Conservation (phyloP, 2,888 invertebrate genomes). For the Epirrhoe alternata region DNA sequence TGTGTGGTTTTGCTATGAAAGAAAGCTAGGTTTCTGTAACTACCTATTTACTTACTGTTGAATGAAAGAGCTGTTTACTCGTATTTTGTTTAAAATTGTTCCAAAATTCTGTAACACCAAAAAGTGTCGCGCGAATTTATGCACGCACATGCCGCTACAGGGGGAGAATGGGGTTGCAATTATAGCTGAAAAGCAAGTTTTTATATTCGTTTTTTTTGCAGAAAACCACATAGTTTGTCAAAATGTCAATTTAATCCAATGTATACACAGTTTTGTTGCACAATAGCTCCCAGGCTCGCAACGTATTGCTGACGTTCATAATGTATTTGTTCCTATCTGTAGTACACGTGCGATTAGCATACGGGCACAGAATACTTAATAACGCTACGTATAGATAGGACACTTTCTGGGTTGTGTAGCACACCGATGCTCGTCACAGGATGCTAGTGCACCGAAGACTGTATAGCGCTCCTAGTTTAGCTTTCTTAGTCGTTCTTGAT, state of each 20-base stretch:
- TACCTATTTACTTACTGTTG: neutral
- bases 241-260: too few species aligned
- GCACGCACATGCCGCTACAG: slow-evolving; percentile 21
- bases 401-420: too few species aligned
- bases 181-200: slow-evolving; percentile 34
- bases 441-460: too few species aligned
- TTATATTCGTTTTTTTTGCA: slow-evolving; percentile 32
- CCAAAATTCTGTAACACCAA: slow-evolving; percentile 2
- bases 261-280: neutral
- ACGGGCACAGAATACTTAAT: neutral
- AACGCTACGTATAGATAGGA: too few species aligned
- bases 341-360: neutral
- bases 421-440: too few species aligned
- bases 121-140: slow-evolving; percentile 22
- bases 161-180: slow-evolving; percentile 15
- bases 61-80: neutral
- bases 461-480: too few species aligned
- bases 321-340: slow-evolving; percentile 4
- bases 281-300: slow-evolving; percentile 14
- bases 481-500: too few species aligned
- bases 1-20: too few species aligned
- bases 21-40: too few species aligned
- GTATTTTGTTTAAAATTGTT: neutral
- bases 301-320: slow-evolving; percentile 17
- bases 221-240: neutral